A percentile compares a stretch with the other conserved stretches of the same genome.
Evolutionary conservation across 2,888 invertebrate species (phyloP).

Genomic region (Thyatira batis): DNA sequence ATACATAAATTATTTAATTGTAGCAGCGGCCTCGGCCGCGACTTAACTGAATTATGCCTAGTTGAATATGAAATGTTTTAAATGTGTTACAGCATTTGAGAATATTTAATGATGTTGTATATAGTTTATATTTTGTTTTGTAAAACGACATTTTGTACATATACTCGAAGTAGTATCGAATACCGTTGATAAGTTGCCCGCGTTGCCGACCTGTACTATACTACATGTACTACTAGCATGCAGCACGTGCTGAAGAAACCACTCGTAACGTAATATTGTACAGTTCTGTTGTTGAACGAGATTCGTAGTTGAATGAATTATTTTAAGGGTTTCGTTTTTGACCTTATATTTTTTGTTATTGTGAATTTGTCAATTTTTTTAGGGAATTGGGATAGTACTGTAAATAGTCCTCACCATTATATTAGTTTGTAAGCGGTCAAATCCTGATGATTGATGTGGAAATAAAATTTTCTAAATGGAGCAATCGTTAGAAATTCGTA

Average conservation of each 20-base stretch:
- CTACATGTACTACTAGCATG: too few relatives aligned
- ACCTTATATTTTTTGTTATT: constrained; percentile 79
- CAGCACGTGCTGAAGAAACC: constrained; percentile 77
- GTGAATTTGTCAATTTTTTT: constrained; percentile 87
- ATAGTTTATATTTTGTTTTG: constrained; percentile 82
- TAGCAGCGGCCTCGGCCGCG: constrained; percentile 51
- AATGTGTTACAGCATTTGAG: constrained; percentile 82
- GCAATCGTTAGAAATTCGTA: constrained; percentile 81
- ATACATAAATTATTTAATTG: constrained; percentile 59
- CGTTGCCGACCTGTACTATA: constrained; percentile 65
- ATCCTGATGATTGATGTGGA: constrained; percentile 78
- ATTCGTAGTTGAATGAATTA: constrained; percentile 78
- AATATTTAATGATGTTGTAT: constrained; percentile 82
- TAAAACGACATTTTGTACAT: constrained; percentile 73
- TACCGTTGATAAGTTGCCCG: constrained; percentile 68
- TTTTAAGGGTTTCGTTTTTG: constrained; percentile 75
- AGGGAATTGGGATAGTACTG: constrained; percentile 87
- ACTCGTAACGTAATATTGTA: constrained; percentile 79
- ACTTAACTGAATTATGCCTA: constrained; percentile 73
- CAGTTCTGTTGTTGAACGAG: constrained; percentile 81
- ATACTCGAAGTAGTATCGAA: constrained; percentile 59
- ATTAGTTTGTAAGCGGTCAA: constrained; percentile 69
- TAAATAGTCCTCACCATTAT: constrained; percentile 81
- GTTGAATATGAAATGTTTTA: constrained; percentile 81
- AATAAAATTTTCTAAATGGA: constrained; percentile 81